phyloP scores from a whole-genome alignment of 2,888 invertebrate genomes.

The Acleris emargana region DNA sequence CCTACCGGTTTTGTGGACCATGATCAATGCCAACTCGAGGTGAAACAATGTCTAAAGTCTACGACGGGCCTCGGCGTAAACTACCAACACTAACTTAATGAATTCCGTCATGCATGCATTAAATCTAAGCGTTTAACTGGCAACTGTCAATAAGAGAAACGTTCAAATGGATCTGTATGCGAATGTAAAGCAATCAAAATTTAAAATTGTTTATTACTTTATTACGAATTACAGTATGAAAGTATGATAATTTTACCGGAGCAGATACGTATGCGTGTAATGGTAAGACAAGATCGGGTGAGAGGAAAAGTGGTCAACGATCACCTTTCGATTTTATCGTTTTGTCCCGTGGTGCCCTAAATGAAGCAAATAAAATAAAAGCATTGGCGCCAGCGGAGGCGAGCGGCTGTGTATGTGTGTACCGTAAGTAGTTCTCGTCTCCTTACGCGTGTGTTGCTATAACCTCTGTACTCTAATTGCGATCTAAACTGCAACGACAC shows the following conservation, averaged over 20 bases:
- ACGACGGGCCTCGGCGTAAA: constrained; percentile 16
- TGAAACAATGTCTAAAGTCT: constrained; percentile 68
- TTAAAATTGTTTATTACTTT: neutral
- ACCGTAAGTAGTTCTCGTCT: constrained; percentile 14
- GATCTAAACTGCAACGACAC: constrained; percentile 14
- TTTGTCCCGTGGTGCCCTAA: constrained; percentile 33
- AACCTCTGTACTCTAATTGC: constrained; percentile 2
- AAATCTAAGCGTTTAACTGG: neutral
- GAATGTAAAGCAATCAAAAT: neutral
- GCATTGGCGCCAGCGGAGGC: constrained; percentile 20
- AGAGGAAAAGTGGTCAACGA: constrained; percentile 56
- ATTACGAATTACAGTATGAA: constrained; percentile 1
- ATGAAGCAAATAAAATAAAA: constrained; percentile 29
- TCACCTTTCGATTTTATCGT: constrained; percentile 57
- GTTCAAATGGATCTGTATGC: neutral
- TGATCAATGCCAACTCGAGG: constrained; percentile 77
- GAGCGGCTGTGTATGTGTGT: constrained; percentile 12
- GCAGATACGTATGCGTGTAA: constrained; percentile 15
- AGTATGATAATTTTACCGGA: constrained; percentile 27
- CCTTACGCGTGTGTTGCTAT: constrained; percentile 23
- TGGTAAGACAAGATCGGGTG: constrained; percentile 51
- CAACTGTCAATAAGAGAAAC: neutral
- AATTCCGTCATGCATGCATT: neutral
- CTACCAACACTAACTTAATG: constrained; percentile 14
- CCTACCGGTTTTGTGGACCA: constrained; percentile 77